Conservation (phyloP, 1,140 invertebrate species). For the Lordiphosa clarofinis region DNA sequence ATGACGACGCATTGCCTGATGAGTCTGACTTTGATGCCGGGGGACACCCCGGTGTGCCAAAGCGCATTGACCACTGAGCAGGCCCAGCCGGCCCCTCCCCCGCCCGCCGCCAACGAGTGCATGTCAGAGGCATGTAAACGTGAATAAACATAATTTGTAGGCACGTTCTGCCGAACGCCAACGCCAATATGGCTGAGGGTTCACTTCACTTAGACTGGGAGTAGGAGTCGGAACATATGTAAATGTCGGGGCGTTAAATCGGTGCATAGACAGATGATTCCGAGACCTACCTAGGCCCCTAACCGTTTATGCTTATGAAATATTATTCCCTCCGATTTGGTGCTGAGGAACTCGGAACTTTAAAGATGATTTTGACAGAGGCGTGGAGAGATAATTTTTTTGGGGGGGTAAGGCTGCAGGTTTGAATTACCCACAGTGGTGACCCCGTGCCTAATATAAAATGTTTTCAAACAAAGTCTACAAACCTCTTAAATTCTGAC, state of each 20-base stretch:
- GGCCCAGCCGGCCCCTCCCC: slow-evolving; percentile 18
- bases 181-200: slow-evolving; percentile 58
- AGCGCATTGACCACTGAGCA: slow-evolving; percentile 5
- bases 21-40: slow-evolving; percentile 64
- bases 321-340: slow-evolving; percentile 57
- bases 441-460: no score
- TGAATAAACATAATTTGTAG: slow-evolving; percentile 77
- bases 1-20: slow-evolving; percentile 59
- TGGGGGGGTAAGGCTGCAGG: no score
- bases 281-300: slow-evolving; percentile 17
- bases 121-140: slow-evolving; percentile 76
- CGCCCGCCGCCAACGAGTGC: slow-evolving; percentile 28
- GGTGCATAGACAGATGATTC: slow-evolving; percentile 47
- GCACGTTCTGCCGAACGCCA: slow-evolving; percentile 69
- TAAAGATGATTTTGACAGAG: not conserved
- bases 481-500: no score
- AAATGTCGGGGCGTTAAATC: slow-evolving; percentile 77
- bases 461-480: no score
- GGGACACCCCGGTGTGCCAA: slow-evolving; percentile 67
- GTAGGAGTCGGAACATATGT: slow-evolving; percentile 50
- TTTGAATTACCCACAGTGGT: no score
- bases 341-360: slow-evolving; percentile 58
- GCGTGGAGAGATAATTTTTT: not conserved
- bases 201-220: slow-evolving; percentile 28
- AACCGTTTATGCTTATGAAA: slow-evolving; percentile 72